These are phyloP conservation scores for Eupithecia dodoneata DNA, from an alignment of 2,888 invertebrate species.

Conservation along the genomic window DNA sequence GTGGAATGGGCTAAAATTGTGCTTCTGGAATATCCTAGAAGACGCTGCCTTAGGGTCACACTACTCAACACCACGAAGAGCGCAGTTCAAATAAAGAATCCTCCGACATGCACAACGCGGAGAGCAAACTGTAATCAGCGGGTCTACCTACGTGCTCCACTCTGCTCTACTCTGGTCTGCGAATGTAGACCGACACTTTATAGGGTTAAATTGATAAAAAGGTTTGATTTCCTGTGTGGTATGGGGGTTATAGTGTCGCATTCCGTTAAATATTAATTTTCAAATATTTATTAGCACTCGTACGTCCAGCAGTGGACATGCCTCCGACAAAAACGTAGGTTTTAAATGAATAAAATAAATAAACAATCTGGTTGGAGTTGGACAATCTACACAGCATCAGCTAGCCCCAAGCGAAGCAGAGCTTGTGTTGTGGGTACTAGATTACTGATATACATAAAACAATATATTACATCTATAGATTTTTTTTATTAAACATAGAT, in stretches of 20 bases:
- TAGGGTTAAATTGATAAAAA: neutral
- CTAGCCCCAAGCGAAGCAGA: no score
- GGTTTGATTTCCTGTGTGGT: neutral
- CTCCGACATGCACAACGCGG: conserved; percentile 38
- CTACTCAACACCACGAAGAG: conserved; percentile 35
- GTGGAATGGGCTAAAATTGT: no score
- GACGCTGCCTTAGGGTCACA: conserved; percentile 16
- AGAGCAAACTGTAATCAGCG: conserved; percentile 44
- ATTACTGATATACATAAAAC: no score
- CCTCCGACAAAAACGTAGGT: neutral
- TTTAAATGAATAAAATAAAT: no score
- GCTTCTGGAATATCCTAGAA: neutral
- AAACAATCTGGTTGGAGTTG: no score
- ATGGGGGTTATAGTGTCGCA: neutral
- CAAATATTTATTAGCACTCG: neutral
- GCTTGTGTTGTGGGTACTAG: no score
- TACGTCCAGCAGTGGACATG: neutral
- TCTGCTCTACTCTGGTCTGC: neutral
- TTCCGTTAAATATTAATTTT: neutral
- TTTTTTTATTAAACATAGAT: no score
- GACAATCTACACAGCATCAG: no score
- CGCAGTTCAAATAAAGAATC: conserved; percentile 47
- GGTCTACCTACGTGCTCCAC: conserved; percentile 8
- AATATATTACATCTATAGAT: no score
- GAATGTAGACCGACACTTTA: neutral